Percentiles rank a stretch among this genome's conserved stretches.
Conservation (phyloP, 37 sponge, comb jelly and placozoan genomes). For the Aphrocallistes beatrix region DNA sequence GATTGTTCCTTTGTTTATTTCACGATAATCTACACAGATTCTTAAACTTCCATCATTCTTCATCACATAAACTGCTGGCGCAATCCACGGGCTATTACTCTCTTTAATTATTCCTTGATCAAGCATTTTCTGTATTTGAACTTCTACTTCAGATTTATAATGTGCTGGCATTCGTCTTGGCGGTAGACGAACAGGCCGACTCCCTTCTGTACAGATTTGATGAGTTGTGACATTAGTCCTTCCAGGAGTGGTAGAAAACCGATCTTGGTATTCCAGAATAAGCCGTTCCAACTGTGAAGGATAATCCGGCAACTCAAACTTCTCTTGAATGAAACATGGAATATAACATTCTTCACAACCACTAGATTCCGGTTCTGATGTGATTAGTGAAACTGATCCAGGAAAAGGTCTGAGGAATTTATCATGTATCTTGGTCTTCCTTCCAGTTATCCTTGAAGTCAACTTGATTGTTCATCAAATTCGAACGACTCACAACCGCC, state of each 20-base stretch:
- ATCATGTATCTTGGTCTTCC: background rate
- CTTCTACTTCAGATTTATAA: slow-evolving; percentile 10
- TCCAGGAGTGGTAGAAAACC: slow-evolving; percentile 34
- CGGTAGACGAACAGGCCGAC: slow-evolving; percentile 36
- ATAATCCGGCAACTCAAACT: slow-evolving; percentile 23
- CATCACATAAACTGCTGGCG: slow-evolving; percentile 39
- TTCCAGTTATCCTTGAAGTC: background rate
- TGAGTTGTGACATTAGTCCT: slow-evolving; percentile 26
- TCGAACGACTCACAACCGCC: background rate
- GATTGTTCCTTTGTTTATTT: slow-evolving; percentile 16
- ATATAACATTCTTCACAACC: slow-evolving; percentile 32
- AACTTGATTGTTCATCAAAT: background rate
- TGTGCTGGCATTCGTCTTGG: slow-evolving; percentile 40
- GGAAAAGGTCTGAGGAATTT: background rate
- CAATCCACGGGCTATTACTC: slow-evolving; percentile 48
- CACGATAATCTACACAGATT: slow-evolving; percentile 32
- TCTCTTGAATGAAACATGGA: slow-evolving; percentile 7
- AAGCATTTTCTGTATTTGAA: background rate
- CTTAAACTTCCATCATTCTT: slow-evolving; percentile 35
- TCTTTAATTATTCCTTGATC: slow-evolving; percentile 42
- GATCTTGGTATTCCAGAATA: slow-evolving; percentile 5
- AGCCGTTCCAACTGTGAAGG: background rate
- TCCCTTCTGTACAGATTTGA: slow-evolving; percentile 26
- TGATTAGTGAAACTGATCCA: background rate
- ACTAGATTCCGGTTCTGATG: background rate